Percentiles rank a stretch among this genome's conserved stretches.
phyloP scores from a whole-genome alignment of 2,888 invertebrate genomes.

The Drosophila neonasuta region DNA sequence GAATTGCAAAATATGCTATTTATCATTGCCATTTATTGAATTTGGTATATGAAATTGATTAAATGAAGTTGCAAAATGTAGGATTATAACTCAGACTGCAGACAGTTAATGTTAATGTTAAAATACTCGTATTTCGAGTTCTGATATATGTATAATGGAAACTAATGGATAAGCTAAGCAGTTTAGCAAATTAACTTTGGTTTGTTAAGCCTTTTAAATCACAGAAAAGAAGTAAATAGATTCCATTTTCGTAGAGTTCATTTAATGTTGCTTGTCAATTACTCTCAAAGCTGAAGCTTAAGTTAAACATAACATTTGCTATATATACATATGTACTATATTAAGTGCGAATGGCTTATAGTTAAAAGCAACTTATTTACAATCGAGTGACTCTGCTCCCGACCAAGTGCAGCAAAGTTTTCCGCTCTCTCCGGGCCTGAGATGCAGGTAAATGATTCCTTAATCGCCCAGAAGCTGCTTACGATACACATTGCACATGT shows the following conservation, averaged over 20 bases:
- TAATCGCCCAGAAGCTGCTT: constrained; percentile 53
- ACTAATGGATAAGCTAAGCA: too few relatives aligned
- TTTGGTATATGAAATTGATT: background rate
- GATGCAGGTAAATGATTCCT: constrained; percentile 36
- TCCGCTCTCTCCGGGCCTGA: background rate
- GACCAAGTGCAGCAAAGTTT: background rate
- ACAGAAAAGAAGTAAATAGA: too few relatives aligned
- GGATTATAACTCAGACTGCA: background rate
- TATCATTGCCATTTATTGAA: constrained; percentile 5
- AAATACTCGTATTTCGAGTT: background rate
- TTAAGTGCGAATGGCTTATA: background rate
- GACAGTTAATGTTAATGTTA: background rate
- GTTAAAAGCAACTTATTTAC: background rate
- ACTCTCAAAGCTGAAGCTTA: background rate
- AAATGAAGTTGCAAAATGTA: background rate
- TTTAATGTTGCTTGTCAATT: background rate
- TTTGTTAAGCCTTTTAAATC: too few relatives aligned
- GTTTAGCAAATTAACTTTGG: too few relatives aligned
- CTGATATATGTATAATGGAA: background rate
- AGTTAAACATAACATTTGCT: too few relatives aligned
- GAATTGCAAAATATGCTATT: background rate
- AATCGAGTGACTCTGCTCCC: background rate
- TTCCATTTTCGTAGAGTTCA: background rate
- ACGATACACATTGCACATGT: constrained; percentile 32
- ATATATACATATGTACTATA: too few relatives aligned